A percentile compares a stretch with the other conserved stretches of the same genome.
Evolutionary conservation across 2,113 vertebrate species (phyloP).

Genomic region (Chiloscyllium plagiosum): DNA sequence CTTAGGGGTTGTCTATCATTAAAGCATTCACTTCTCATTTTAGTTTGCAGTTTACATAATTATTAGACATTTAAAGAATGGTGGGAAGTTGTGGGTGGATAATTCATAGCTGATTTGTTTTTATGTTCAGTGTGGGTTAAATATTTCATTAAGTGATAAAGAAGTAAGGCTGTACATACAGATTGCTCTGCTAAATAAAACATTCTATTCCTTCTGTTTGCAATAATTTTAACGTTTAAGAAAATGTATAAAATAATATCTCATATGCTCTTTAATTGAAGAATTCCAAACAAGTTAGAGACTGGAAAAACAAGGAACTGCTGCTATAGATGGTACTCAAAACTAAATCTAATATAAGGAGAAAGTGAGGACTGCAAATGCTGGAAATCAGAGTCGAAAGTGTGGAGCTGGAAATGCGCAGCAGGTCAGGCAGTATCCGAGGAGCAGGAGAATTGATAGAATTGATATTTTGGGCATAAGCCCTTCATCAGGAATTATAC

Average conservation of each 20-base stretch:
- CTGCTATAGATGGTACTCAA: not conserved
- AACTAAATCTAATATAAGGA: not conserved
- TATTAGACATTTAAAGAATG: constrained; percentile 18
- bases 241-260: not conserved
- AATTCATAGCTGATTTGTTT: constrained; percentile 20
- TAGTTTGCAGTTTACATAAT: constrained; percentile 14
- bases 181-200: not conserved
- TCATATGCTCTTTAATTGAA: not conserved
- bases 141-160: not conserved
- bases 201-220: not conserved
- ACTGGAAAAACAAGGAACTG: not conserved
- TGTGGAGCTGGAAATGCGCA: too few species aligned
- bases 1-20: constrained; percentile 9
- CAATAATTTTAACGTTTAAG: not conserved
- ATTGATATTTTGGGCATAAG: too few species aligned
- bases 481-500: too few species aligned
- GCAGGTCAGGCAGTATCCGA: too few species aligned
- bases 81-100: constrained; percentile 28
- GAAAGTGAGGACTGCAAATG: too few species aligned
- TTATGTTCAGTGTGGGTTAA: not conserved
- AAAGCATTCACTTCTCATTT: constrained; percentile 29
- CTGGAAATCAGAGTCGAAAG: too few species aligned
- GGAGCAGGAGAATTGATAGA: too few species aligned
- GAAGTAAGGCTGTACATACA: not conserved
- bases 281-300: not conserved